These are phyloP conservation scores for Spialia ferax DNA, from an alignment of 2,888 invertebrate genomes.

Conservation along the genomic window DNA sequence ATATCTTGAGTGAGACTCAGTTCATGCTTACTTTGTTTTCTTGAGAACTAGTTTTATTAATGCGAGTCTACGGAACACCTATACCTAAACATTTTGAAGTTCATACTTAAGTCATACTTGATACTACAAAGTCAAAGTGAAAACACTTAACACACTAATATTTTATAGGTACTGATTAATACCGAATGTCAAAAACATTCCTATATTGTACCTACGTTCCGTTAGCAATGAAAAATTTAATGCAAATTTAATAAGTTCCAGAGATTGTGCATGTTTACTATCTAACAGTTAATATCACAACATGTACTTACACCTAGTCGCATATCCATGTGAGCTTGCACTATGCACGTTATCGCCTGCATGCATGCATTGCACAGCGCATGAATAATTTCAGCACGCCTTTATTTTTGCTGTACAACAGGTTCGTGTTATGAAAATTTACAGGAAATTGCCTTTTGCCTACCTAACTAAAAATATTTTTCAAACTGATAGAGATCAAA, in stretches of 20 bases:
- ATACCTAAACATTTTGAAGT: too few relatives aligned
- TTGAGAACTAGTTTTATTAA: too few relatives aligned
- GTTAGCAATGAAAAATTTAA: neutral
- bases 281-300: slow-evolving; percentile 32
- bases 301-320: slow-evolving; percentile 22
- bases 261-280: neutral
- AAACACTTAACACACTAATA: too few relatives aligned
- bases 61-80: too few relatives aligned
- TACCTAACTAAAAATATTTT: slow-evolving; percentile 16
- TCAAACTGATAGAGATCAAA: slow-evolving; percentile 2
- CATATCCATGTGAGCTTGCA: slow-evolving; percentile 35
- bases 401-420: slow-evolving; percentile 37
- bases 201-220: too few relatives aligned
- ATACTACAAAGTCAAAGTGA: too few relatives aligned
- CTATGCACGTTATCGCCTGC: slow-evolving; percentile 35
- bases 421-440: slow-evolving; percentile 33
- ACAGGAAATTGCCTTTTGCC: slow-evolving; percentile 23
- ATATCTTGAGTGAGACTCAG: too few relatives aligned
- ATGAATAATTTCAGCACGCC: slow-evolving; percentile 35
- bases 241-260: slow-evolving; percentile 15
- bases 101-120: too few relatives aligned
- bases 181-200: too few relatives aligned
- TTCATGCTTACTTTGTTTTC: too few relatives aligned
- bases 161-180: too few relatives aligned
- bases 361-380: slow-evolving; percentile 1